phyloP scores from a whole-genome alignment of 2,113 vertebrate genomes.

The Nothocercus nigrocapillus region DNA sequence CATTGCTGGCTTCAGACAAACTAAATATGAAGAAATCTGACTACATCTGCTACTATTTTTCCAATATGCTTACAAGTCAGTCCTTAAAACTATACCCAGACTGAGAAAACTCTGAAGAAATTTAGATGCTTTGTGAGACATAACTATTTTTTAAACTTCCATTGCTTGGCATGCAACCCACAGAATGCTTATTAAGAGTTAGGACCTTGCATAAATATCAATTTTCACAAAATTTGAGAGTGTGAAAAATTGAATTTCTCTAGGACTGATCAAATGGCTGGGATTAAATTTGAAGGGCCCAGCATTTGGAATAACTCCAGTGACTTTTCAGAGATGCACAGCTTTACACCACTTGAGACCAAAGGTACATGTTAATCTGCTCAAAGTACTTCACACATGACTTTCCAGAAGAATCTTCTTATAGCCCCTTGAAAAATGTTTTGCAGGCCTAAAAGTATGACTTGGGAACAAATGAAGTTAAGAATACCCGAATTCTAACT shows the following conservation, averaged over 20 bases:
- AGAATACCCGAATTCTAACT: not conserved
- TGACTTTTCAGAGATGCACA: not conserved
- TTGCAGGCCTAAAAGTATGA: not conserved
- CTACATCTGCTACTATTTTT: not conserved
- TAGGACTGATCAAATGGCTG: not conserved
- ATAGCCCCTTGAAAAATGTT: not conserved
- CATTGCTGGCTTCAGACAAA: not conserved
- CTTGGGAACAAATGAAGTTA: not conserved
- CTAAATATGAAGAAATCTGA: not conserved
- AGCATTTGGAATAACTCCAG: not conserved
- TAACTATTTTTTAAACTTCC: not conserved
- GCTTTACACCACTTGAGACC: not conserved
- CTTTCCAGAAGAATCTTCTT: not conserved
- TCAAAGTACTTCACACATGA: not conserved
- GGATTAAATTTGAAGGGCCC: not conserved
- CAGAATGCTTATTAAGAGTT: not conserved
- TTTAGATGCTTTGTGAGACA: fast-evolving
- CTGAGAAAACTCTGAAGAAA: not conserved
- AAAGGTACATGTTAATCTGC: not conserved
- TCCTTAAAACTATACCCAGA: not conserved
- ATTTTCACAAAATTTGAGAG: not conserved
- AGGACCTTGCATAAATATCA: not conserved
- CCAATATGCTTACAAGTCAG: not conserved
- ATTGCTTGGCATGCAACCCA: not conserved
- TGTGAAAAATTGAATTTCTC: constrained; percentile 24